Conservation (phyloP, 2,888 invertebrate species). For the Brachyptera putata region DNA sequence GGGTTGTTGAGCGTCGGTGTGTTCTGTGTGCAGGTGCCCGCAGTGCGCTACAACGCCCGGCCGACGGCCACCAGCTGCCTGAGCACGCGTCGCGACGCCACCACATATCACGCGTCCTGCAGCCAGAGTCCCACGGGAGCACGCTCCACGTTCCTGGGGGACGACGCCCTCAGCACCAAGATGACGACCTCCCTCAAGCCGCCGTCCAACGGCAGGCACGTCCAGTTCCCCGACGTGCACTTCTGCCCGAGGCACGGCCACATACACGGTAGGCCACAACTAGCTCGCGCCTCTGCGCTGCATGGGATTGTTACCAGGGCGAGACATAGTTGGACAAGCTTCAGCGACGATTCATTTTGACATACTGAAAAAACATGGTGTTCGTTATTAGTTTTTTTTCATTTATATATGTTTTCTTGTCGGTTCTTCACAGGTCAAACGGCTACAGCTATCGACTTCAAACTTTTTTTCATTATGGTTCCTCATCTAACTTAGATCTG, state of each 20-base stretch:
- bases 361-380: too few relatives aligned
- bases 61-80: constrained; percentile 53
- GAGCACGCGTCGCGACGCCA: constrained; percentile 45
- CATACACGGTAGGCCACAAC: not conserved
- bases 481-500: too few relatives aligned
- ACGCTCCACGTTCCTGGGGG: constrained; percentile 42
- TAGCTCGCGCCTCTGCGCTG: too few relatives aligned
- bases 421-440: too few relatives aligned
- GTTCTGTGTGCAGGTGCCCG: constrained; percentile 47
- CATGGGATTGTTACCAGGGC: too few relatives aligned
- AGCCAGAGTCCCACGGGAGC: constrained; percentile 51
- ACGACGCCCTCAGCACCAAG: constrained; percentile 13
- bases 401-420: too few relatives aligned
- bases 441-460: too few relatives aligned
- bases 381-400: too few relatives aligned
- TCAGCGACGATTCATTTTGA: too few relatives aligned
- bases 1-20: too few relatives aligned
- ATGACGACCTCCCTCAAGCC: constrained; percentile 42
- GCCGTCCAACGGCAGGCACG: constrained; percentile 58
- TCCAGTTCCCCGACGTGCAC: constrained; percentile 62
- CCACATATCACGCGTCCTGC: constrained; percentile 49
- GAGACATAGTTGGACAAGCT: too few relatives aligned
- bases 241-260: constrained; percentile 37
- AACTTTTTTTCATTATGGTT: too few relatives aligned
- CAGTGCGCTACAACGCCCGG: constrained; percentile 52